Evolutionary conservation across 2,888 invertebrate species (phyloP).

Genomic region (Seira musarum): DNA sequence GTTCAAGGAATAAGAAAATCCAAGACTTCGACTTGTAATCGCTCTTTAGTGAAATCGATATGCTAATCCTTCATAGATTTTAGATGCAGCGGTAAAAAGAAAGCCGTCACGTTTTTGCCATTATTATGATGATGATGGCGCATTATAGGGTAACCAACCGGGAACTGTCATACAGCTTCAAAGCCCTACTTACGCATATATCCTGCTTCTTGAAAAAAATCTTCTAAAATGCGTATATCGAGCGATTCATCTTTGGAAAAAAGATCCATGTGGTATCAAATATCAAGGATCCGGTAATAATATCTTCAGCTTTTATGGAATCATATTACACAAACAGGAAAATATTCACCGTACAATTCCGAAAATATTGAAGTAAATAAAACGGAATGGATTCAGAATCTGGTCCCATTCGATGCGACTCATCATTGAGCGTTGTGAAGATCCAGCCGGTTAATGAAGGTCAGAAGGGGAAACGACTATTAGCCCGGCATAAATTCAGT

Average conservation of each 20-base stretch:
- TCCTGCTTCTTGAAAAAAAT: background rate
- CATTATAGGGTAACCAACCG: background rate
- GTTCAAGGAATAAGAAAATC: background rate
- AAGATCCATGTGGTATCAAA: background rate
- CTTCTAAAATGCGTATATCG: background rate
- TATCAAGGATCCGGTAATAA: background rate
- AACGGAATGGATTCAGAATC: conserved; percentile 64
- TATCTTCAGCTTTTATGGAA: conserved; percentile 27
- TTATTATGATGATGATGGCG: background rate
- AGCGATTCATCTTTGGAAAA: background rate
- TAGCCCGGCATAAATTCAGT: conserved; percentile 67
- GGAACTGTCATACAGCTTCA: background rate
- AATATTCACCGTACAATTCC: too few species aligned
- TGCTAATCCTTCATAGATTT: background rate
- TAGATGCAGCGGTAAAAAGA: background rate
- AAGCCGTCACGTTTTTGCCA: background rate
- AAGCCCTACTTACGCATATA: background rate
- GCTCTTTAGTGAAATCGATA: background rate
- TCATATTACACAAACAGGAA: conserved; percentile 2
- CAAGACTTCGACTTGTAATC: background rate
- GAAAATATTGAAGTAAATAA: background rate
- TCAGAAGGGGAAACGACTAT: conserved; percentile 60
- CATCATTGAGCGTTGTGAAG: conserved; percentile 68
- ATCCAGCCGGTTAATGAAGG: conserved; percentile 65
- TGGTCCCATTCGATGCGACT: conserved; percentile 68